Evolutionary conservation across 2,888 invertebrate species (phyloP), one percentile per base, ranked within the genome.

Genomic region (Drosophila borealis): DNA sequence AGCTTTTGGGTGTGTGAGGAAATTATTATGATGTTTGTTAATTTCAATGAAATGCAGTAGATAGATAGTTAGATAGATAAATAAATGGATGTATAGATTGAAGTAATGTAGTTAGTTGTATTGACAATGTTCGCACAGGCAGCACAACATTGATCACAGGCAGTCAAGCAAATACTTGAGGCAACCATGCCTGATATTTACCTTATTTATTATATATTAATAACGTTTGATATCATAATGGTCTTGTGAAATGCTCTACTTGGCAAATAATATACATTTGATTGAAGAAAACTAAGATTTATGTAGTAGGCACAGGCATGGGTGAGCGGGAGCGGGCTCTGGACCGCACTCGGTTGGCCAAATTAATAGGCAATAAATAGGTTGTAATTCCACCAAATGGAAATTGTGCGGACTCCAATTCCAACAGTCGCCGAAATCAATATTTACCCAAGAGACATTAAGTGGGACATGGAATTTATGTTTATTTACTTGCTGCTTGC

Each of bases 191-290:
- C 34, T 13, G 48, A 59, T 60, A 49, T 49, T 57, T 61, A 67
- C 64, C 50, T 53, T 61, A 60, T 65, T 65, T 59, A 72, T 80
- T 69, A 80, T 65, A 71, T 73, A 79, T 67, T 74, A 74, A 78
- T 68, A 66, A 60, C 42, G 54, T 21, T 37, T n/a, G 37, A 46
- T 59, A 59, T 53, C 50, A 49, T 13, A 42, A 48, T 60, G 45
- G 33, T 53, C 41, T 19, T 54, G 69, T 29, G 13, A 37, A 74
- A 36, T 55, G 59, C 53, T 42, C 21, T 5, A 19, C 19, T 33
- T 44, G 41, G 55, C 55, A 74, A 66, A 70, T 66, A 56, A 69
- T 59, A 57, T 59, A 44, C 44, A 70, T 67, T 68, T 74, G 74
- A 62, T 81, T 71, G 63, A 19, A 14, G 11, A 25, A 21, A 50